Evolutionary conservation across 2,888 invertebrate species (phyloP).

Genomic region (Icerya purchasi): DNA sequence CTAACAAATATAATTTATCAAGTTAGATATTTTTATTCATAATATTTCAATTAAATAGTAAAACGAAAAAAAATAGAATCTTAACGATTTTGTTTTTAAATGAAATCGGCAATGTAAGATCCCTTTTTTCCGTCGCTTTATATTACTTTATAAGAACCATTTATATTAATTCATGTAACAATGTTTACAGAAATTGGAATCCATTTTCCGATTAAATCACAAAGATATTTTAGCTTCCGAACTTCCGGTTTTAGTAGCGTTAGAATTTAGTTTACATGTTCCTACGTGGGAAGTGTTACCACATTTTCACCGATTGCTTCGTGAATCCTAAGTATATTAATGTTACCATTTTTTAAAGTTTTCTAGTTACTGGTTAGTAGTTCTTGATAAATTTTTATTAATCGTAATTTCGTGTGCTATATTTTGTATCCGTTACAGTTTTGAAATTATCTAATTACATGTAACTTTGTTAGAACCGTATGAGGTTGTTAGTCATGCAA

Average conservation of each 20-base stretch:
- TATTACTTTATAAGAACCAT: no score
- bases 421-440: neutral
- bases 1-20: no score
- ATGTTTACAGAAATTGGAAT: constrained; percentile 58
- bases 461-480: neutral
- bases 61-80: no score
- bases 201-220: constrained; percentile 67
- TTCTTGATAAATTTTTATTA: neutral
- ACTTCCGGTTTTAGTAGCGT: constrained; percentile 80
- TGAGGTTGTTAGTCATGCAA: no score
- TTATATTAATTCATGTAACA: no score
- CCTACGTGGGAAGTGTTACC: constrained; percentile 81
- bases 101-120: no score
- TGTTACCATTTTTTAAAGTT: no score
- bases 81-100: no score
- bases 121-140: no score
- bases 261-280: constrained; percentile 83
- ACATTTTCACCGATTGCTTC: constrained; percentile 81
- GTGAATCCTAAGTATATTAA: constrained; percentile 66
- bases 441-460: neutral
- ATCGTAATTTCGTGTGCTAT: neutral
- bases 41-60: no score
- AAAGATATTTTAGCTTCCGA: constrained; percentile 79
- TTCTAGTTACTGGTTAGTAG: no score
- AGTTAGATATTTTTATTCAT: no score